Percentiles rank a stretch among this genome's conserved stretches.
Evolutionary conservation across 1,140 invertebrate genomes (phyloP).

Genomic region (Pogonus chalceus): DNA sequence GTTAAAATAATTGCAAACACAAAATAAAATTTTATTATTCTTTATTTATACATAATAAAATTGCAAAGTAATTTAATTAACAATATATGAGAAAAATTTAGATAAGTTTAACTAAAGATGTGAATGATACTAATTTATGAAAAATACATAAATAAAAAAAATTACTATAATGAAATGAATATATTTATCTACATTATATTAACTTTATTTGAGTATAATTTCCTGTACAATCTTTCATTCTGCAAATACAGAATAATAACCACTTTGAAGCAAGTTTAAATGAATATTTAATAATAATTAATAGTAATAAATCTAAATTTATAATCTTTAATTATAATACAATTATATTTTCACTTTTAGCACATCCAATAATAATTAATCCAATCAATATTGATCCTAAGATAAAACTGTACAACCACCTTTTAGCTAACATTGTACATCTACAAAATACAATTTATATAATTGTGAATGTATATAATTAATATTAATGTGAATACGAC

Average conservation of each 20-base stretch:
- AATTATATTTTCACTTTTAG: background rate
- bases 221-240: constrained; percentile 9
- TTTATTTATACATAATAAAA: no score
- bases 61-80: no score
- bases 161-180: background rate
- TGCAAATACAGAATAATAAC: constrained; percentile 4
- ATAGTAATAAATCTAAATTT: background rate
- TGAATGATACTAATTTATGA: no score
- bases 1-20: no score
- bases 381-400: background rate
- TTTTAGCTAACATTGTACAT: constrained; percentile 1
- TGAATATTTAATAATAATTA: no score
- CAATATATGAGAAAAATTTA: no score
- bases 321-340: background rate
- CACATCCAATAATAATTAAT: background rate
- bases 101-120: no score
- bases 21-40: no score
- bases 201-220: constrained; percentile 9
- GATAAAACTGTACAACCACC: constrained; percentile 2
- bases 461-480: background rate
- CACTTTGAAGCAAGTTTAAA: background rate
- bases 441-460: background rate
- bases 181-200: constrained; percentile 3
- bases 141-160: background rate
- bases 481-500: background rate